These are phyloP conservation scores for Autographa gamma DNA, from an alignment of 2,888 invertebrate genomes.

Conservation along the genomic window DNA sequence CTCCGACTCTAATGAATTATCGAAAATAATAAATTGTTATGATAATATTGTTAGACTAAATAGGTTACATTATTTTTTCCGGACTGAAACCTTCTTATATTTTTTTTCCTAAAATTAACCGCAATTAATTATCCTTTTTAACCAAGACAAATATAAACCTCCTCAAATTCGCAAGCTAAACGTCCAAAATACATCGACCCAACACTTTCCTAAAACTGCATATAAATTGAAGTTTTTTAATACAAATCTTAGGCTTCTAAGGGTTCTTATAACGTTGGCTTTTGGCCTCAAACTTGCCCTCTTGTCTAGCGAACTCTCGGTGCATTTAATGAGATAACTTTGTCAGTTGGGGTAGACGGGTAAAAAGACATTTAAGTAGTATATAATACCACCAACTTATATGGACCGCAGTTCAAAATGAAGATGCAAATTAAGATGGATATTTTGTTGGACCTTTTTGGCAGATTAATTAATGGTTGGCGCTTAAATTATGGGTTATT, in stretches of 20 bases:
- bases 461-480: background rate
- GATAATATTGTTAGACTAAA: too few species aligned
- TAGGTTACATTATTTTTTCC: background rate
- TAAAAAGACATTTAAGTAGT: conserved; percentile 66
- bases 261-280: conserved; percentile 63
- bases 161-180: conserved; percentile 47
- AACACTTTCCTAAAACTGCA: conserved; percentile 4
- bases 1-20: too few species aligned
- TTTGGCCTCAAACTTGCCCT: conserved; percentile 67
- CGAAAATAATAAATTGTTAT: too few species aligned
- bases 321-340: conserved; percentile 85
- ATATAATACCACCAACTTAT: conserved; percentile 37
- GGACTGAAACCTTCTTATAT: background rate
- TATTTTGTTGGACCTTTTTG: conserved; percentile 12
- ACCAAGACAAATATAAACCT: conserved; percentile 52
- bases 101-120: background rate
- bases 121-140: conserved; percentile 21
- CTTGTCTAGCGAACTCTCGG: conserved; percentile 76
- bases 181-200: conserved; percentile 60
- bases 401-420: conserved; percentile 36
- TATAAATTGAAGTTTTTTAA: conserved; percentile 35
- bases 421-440: conserved; percentile 38
- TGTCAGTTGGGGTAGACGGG: conserved; percentile 70
- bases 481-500: conserved; percentile 1
- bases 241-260: conserved; percentile 22